Evolutionary conservation across 2,113 vertebrate species (phyloP), one percentile per base, ranked within the genome.

Genomic region (Rhinopomastus cyanomelas): DNA sequence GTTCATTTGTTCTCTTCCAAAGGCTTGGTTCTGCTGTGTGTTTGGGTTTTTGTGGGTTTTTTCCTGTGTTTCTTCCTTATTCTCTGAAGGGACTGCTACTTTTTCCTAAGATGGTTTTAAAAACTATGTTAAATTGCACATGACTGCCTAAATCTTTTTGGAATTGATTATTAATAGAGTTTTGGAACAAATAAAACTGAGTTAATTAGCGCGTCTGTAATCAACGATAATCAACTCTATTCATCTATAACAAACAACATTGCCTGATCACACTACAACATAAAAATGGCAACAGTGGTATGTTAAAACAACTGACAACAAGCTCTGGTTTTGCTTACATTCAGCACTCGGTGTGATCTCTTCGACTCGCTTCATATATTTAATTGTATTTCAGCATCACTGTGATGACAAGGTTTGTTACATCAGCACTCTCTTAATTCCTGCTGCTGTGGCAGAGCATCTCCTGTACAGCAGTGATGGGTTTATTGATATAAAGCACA

Each of bases 111-210:
- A 16, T 60, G n/a, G 22, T 65, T 48, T 61, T 84, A 89, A 71
- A 85, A 78, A 66, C 39, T 81, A n/a, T 81, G 57, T 85, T 18
- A 67, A 29, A 71, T 74, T 85, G 66, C 57, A 81, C 44, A 73
- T 78, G 66, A 53, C 62, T 89, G 32, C 62, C 69, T 48, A 86
- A 46, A 73, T 65, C 30, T 81, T 86, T n/a, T 81, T 3, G 3
- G 39, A 86, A 86, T 37, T 81, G 21, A 61, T 90, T 89, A 78
- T 92, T 91, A 81, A 71, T 60, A 51, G 67, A 55, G 46, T 85
- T 93, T 88, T 78, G 51, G 61, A 89, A 68, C 49, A 89, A 73
- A 83, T 67, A 81, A 77, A 85, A 55, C 30, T 30, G 68, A 81
- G 27, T 57, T 81, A 88, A 89, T 74, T 83, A 84, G 65, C 56